Conservation (phyloP, 1,140 invertebrate genomes). For the Aphidius gifuensis region DNA sequence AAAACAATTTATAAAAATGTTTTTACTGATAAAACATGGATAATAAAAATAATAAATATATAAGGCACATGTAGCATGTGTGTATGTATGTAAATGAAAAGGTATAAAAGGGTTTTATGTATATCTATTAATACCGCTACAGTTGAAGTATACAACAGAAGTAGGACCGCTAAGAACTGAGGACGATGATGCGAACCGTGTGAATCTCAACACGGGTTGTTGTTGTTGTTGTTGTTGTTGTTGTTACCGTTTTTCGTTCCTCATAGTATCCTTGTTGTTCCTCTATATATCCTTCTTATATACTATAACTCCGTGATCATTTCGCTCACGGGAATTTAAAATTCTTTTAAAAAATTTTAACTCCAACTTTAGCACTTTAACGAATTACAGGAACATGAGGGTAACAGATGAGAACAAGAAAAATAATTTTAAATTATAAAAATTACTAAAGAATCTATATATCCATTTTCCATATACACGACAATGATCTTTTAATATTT, state of each 20-base stretch:
- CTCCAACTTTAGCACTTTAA: too few relatives aligned
- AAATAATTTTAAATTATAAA: too few relatives aligned
- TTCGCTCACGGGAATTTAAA: slow-evolving; percentile 19
- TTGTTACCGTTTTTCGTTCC: slow-evolving; percentile 26
- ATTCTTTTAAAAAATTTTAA: background rate
- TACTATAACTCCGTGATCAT: slow-evolving; percentile 16
- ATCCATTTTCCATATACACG: too few relatives aligned
- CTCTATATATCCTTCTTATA: slow-evolving; percentile 17
- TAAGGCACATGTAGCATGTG: slow-evolving; percentile 20
- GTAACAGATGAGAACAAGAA: too few relatives aligned
- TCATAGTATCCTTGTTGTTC: slow-evolving; percentile 22
- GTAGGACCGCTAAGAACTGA: slow-evolving; percentile 19
- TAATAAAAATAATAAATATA: slow-evolving; percentile 19
- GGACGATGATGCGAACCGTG: slow-evolving; percentile 25
- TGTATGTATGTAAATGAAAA: slow-evolving; percentile 22
- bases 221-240: background rate
- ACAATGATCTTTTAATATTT: too few relatives aligned
- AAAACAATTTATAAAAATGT: too few relatives aligned
- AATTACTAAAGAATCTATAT: too few relatives aligned
- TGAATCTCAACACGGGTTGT: slow-evolving; percentile 24
- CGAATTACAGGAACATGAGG: too few relatives aligned
- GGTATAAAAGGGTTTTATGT: slow-evolving; percentile 19
- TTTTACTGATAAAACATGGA: background rate
- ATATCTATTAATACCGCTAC: slow-evolving; percentile 5
- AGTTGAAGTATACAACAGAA: background rate